Base-by-base conservation (phyloP, 1,140 invertebrate species). In the Thaumatotibia leucotreta region DNA sequence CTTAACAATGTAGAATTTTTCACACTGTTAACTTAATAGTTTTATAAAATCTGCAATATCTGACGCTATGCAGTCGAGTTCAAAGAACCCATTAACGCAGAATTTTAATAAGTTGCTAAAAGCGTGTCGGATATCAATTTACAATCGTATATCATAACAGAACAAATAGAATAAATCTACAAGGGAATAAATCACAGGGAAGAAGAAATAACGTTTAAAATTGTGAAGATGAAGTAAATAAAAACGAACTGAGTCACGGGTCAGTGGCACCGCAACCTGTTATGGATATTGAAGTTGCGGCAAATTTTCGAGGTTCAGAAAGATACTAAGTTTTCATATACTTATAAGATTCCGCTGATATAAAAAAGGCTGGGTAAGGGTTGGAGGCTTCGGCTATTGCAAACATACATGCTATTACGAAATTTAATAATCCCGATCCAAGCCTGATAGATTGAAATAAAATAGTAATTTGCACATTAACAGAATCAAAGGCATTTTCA, bases 121-220 rank as follows among this genome's bases (percentile, higher is more conserved):
- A 58, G 27, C 52, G 6, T 58, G 23, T 54, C 9, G 29, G 27
- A 54, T 65, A 65, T 45, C 63, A 65, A 65, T 65, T 65, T 52
- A 54, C 17, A 65, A 11, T 14, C 20, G 17, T 54, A 52, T 33
- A 64, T 64, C 27, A 64, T 64, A 50, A 49, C 63, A 65, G 11
- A 52, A 33, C 11, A 52, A 52, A 64, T 23, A 32, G 49, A 29
- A 31, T 24, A 17, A 35, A 65, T 65, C 31, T 65, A 17, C 5
- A 17, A 52, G 8, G 29, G 22, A 52, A 65, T 65, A 32, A 65
- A 65, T 65, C 63, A 65, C 20, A 54, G 23, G 14, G 23, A 65
- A 11, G 8, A 24, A 24, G 27, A 33, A 17, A 52, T 27, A 27
- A 64, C n/a, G 23, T 52, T 29, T n/a, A 39, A 45, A 64, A 50